These are phyloP conservation scores for Phoenicopterus ruber DNA, from an alignment of 2,113 vertebrate genomes.

Conservation along the genomic window DNA sequence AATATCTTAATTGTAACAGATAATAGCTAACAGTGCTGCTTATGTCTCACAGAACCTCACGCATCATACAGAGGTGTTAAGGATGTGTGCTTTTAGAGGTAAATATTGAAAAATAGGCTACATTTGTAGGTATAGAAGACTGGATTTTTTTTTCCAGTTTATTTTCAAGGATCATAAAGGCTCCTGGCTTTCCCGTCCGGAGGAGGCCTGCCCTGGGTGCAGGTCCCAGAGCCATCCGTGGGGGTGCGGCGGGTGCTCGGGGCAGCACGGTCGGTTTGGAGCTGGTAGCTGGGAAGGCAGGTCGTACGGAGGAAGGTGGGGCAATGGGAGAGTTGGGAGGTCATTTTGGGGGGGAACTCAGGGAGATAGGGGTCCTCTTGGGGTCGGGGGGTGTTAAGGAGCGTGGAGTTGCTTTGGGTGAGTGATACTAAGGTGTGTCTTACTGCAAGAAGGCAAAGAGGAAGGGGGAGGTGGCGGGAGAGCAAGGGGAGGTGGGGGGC, in stretches of 20 bases:
- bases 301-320: not conserved
- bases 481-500: rapidly evolving
- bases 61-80: not conserved
- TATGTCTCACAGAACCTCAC: not conserved
- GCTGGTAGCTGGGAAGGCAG: rapidly evolving
- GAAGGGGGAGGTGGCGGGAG: rapidly evolving
- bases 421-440: not conserved
- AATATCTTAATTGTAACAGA: not conserved
- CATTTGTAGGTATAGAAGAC: not conserved
- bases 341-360: not conserved
- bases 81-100: not conserved
- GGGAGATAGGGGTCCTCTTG: not conserved
- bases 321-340: rapidly evolving
- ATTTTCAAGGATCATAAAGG: not conserved
- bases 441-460: not conserved
- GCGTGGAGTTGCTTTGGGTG: not conserved
- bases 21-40: not conserved
- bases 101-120: not conserved
- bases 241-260: rapidly evolving
- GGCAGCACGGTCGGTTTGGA: rapidly evolving
- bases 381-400: rapidly evolving
- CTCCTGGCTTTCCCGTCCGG: not conserved
- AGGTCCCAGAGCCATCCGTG: not conserved
- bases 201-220: not conserved
- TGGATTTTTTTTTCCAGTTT: not conserved